Evolutionary conservation across 2,888 invertebrate genomes (phyloP).

Genomic region (Hymenopus coronatus): DNA sequence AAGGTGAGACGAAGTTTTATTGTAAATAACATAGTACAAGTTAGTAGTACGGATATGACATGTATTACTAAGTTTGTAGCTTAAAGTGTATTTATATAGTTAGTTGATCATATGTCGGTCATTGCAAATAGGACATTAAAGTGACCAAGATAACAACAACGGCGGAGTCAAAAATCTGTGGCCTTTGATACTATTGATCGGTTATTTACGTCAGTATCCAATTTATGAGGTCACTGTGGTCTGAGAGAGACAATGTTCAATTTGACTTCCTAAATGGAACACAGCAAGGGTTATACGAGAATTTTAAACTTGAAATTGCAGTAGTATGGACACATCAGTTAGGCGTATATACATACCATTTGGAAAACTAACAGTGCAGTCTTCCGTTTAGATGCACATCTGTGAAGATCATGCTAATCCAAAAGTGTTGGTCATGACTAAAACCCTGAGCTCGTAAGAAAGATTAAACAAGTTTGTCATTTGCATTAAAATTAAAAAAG

Average conservation of each 20-base stretch:
- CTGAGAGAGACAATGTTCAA: background rate
- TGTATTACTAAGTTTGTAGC: background rate
- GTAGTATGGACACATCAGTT: no score
- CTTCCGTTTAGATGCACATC: no score
- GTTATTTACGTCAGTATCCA: background rate
- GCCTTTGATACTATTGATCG: background rate
- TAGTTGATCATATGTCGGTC: background rate
- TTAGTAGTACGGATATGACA: no score
- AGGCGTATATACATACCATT: no score
- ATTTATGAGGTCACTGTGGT: background rate
- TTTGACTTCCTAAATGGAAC: background rate
- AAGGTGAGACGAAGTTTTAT: no score
- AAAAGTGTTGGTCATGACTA: no score
- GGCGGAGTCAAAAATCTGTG: background rate
- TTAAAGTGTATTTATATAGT: background rate
- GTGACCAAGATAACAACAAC: background rate
- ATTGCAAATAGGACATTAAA: background rate
- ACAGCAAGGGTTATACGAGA: background rate
- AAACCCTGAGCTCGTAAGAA: no score
- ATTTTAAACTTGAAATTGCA: background rate
- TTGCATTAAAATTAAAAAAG: no score
- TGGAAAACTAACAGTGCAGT: no score
- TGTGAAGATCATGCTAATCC: no score
- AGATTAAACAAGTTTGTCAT: no score
- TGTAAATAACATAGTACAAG: no score